These are phyloP conservation scores for Callorhinus ursinus DNA, from an alignment of 2,113 vertebrate species.

Conservation along the genomic window DNA sequence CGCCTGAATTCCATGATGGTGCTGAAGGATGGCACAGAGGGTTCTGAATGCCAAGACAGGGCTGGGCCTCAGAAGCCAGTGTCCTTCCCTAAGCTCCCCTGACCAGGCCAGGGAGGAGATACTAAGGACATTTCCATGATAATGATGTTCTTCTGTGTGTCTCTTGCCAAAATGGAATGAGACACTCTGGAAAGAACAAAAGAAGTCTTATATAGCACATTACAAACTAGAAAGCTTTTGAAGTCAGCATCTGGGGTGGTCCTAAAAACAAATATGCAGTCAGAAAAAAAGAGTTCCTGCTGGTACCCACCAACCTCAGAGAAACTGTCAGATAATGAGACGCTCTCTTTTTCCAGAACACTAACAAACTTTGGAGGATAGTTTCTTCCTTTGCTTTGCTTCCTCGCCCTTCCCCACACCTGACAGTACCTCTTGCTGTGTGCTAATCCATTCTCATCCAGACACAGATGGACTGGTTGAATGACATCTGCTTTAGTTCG, in stretches of 20 bases:
- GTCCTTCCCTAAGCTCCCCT: not conserved
- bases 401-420: not conserved
- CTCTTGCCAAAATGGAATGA: not conserved
- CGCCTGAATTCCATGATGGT: not conserved
- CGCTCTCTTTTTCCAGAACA: not conserved
- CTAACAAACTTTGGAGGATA: not conserved
- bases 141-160: not conserved
- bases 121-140: not conserved
- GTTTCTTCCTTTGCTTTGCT: not conserved
- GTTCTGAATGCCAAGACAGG: too few species aligned
- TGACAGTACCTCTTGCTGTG: not conserved
- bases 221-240: not conserved
- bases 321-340: not conserved
- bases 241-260: conserved; percentile 15
- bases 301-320: not conserved
- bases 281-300: conserved; percentile 32
- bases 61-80: not conserved
- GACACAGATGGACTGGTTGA: not conserved
- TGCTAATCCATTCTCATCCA: not conserved
- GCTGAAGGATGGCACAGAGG: not conserved
- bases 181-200: not conserved
- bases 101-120: not conserved
- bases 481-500: not conserved
- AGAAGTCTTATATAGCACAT: not conserved
- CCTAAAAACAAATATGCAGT: conserved; percentile 20